Base-by-base conservation (phyloP, 1,140 invertebrate genomes). In the Lepeophtheirus salmonis region DNA sequence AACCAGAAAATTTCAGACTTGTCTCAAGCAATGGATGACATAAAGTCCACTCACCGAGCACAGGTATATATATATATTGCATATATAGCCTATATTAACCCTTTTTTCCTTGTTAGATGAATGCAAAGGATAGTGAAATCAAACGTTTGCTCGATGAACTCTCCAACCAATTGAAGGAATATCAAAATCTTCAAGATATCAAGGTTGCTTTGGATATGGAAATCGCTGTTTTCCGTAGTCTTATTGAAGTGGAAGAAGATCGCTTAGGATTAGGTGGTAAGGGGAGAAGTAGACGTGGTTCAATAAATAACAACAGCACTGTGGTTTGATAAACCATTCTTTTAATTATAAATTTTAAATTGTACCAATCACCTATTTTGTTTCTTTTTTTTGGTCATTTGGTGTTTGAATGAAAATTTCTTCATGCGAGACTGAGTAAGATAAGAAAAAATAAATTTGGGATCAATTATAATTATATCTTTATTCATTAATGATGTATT, bases 211-310 rank as follows among this genome's bases (percentile, higher is more conserved):
- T 99, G 51, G 95, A 98, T 72, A 78, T 88, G 68, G 95, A 99
- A 78, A 92, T 98, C 63, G 82, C 88, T 17, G 89, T 90, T 50
- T 99, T 98, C 75, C 79, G 91, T 62, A 90, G 95, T 68, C 74
- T 99, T 50, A 70, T 89, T 52, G 84, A 88, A 70, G 77, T 76
- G 18, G 84, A 88, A 71, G 84, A 88, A 68, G 74, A 61, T 26
- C 48, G 59, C 10, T 48, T 61, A 10, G 59, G 59, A 17, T 14
- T 61, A 13, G 17, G 25, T 52, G 30, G 23, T 60, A 41, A 57
- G 23, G n/a, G n/a, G 30, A 41, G 30, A 10, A n/a, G 6, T 41
- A 6, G 6, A 41, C 6, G n/a, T n/a, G n/a, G n/a, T n/a, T 41
- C 30, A 6, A 41, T 10, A 6, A 41, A 41, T n/a, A 41, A 41